Base-by-base conservation (phyloP, 2,113 vertebrate species). In the Pseudolaguvia tuberculata region DNA sequence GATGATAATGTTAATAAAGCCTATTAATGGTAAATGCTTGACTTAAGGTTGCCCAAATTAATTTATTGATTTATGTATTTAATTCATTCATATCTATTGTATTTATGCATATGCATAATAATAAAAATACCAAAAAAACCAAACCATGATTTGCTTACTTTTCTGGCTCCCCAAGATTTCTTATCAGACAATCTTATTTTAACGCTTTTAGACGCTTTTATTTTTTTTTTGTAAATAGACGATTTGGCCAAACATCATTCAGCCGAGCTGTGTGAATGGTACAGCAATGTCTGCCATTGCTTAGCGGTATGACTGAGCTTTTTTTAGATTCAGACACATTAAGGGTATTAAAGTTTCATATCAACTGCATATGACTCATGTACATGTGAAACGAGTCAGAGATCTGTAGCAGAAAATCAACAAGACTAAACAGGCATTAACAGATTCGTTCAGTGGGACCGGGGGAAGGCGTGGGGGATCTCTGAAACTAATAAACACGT, bases 81-180 rank as follows among this genome's bases (percentile, higher is more conserved):
- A 35, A 9, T 55, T 78, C 27, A 10, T 29, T n/a, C 63, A 61
- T 39, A 58, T 53, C 21, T 51, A 70, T 25, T 76, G 75, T 62
- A 76, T 52, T 76, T 47, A 62, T 62, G 21, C 57, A 69, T 70
- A 70, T 70, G 18, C 51, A 14, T 62, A 69, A 45, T 58, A 80
- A 80, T 80, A 74, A 80, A 78, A 35, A 47, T 2, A 23, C 2
- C n/a, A n/a, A n/a, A n/a, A n/a, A n/a, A n/a, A n/a, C n/a, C n/a
- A 57, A 47, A 51, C 51, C 5, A 66, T 23, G 8, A 52, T 63
- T 77, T 56, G 35, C 42, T 62, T 63, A 35, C 35, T 27, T 20
- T 0, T 65, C 47, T 66, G 4, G 66, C 45, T n/a, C 10, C 17
- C 10, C 5, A 27, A 4, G 53, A 55, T 52, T 65, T 55, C 21